phyloP scores from a whole-genome alignment of 1,140 invertebrate species.

The Lordiphosa collinella region DNA sequence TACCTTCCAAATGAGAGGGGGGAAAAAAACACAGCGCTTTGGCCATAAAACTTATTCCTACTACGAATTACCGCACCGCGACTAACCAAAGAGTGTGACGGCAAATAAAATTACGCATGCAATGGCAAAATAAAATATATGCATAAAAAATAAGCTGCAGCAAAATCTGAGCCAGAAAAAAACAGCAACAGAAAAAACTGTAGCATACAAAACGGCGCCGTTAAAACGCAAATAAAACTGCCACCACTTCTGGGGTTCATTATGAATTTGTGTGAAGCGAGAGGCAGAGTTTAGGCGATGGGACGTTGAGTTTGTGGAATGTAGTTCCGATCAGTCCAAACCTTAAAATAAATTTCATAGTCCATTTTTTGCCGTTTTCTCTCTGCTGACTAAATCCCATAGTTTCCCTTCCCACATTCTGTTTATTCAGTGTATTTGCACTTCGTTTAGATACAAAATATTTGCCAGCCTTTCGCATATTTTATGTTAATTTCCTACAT shows the following conservation, averaged over 20 bases:
- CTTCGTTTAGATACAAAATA: constrained; percentile 9
- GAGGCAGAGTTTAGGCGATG: not conserved
- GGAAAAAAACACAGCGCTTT: constrained; percentile 9
- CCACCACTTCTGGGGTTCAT: constrained; percentile 27
- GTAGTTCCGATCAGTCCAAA: no score
- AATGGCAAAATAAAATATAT: constrained; percentile 76
- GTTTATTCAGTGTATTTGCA: constrained; percentile 6
- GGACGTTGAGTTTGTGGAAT: not conserved
- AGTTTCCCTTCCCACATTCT: not conserved
- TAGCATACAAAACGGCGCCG: constrained; percentile 28
- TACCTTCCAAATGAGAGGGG: no score
- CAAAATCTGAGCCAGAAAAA: constrained; percentile 52
- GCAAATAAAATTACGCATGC: constrained; percentile 75
- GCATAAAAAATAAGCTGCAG: constrained; percentile 75
- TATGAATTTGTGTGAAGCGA: constrained; percentile 12
- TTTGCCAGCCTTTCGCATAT: constrained; percentile 6
- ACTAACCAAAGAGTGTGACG: constrained; percentile 38
- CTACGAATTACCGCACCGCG: constrained; percentile 41
- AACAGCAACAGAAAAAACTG: constrained; percentile 8
- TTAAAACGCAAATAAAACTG: constrained; percentile 52
- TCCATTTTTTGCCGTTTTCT: no score
- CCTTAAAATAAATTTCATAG: no score
- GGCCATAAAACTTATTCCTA: constrained; percentile 65
- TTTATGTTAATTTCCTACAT: constrained; percentile 57
- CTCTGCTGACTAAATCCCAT: no score